phyloP scores from a whole-genome alignment of 2,888 invertebrate species.

The Esperia sulphurella region DNA sequence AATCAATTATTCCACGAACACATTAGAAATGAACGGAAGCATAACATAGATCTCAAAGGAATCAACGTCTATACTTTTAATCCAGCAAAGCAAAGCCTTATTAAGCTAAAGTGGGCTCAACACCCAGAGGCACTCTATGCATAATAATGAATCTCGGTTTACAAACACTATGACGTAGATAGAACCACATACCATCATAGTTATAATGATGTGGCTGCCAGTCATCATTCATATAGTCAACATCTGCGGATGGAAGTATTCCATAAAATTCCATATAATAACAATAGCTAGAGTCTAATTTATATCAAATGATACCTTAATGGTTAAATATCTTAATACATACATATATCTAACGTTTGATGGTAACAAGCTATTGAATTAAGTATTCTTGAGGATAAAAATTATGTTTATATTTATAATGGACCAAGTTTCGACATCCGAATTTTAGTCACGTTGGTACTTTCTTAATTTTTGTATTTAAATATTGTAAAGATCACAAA shows the following conservation, averaged over 20 bases:
- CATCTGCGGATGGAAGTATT: constrained; percentile 7
- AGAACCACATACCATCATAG: constrained; percentile 8
- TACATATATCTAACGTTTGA: too few species aligned
- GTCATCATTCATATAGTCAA: constrained; percentile 10
- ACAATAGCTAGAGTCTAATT: not conserved
- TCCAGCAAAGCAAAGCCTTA: constrained; percentile 28
- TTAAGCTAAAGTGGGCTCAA: constrained; percentile 22
- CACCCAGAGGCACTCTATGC: constrained; percentile 19
- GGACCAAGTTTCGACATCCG: too few species aligned
- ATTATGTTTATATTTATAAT: too few species aligned
- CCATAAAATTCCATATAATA: not conserved
- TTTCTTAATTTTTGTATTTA: too few species aligned
- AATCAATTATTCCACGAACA: constrained; percentile 19
- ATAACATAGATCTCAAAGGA: constrained; percentile 45
- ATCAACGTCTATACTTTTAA: constrained; percentile 25
- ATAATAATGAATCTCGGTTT: constrained; percentile 17
- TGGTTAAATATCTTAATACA: too few species aligned
- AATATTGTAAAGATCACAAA: too few species aligned
- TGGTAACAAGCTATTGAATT: too few species aligned
- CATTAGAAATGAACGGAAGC: constrained; percentile 39
- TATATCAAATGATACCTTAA: too few species aligned
- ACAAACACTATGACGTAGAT: constrained; percentile 1
- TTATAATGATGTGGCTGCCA: constrained; percentile 8
- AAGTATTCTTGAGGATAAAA: too few species aligned
- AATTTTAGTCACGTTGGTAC: too few species aligned